These are phyloP conservation scores for Pachycephus smyrnensis DNA, from an alignment of 2,888 invertebrate species.

Conservation along the genomic window DNA sequence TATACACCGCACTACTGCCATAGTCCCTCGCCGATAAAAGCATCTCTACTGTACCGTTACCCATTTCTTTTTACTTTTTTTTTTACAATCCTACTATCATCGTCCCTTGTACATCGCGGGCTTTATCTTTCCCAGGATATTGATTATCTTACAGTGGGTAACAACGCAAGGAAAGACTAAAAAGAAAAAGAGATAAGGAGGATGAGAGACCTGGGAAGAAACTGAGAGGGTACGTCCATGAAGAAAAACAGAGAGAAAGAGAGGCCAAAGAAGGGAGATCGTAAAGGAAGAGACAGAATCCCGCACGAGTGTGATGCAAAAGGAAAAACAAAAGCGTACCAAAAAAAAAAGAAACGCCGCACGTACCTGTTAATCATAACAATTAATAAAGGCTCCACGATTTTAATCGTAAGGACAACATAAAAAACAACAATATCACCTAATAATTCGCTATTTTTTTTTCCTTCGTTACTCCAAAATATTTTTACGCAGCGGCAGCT, in stretches of 20 bases:
- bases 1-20: background rate
- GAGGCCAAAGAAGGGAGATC: constrained; percentile 23
- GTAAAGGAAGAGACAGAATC: constrained; percentile 24
- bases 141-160: background rate
- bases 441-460: constrained; percentile 53
- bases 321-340: background rate
- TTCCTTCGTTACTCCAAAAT: background rate
- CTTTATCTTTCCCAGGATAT: background rate
- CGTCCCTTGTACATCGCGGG: background rate
- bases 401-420: constrained; percentile 53
- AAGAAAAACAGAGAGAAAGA: background rate
- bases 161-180: background rate
- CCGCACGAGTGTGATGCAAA: constrained; percentile 26
- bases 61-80: background rate
- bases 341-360: constrained; percentile 27
- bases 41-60: background rate
- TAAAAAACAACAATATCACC: constrained; percentile 59
- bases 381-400: constrained; percentile 57
- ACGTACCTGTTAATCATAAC: constrained; percentile 43
- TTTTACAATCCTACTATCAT: background rate
- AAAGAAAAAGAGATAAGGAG: background rate
- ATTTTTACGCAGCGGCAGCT: background rate
- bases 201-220: background rate
- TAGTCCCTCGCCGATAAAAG: background rate
- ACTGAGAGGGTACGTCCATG: background rate